These are phyloP conservation scores for Megastigmus dorsalis DNA, from an alignment of 2,888 invertebrate genomes.

Conservation along the genomic window DNA sequence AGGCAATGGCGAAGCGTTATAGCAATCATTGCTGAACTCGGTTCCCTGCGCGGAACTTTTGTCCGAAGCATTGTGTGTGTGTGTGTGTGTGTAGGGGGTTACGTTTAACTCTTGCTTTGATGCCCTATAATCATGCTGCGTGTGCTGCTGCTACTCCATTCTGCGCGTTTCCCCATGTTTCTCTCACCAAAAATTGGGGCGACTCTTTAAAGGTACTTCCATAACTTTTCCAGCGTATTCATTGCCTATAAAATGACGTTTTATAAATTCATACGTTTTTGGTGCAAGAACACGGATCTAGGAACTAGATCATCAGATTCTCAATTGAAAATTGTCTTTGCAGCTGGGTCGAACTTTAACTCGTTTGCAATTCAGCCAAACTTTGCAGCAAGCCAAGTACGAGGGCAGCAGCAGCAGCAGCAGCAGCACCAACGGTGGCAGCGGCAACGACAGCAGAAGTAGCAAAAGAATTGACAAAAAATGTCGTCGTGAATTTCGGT, in stretches of 20 bases:
- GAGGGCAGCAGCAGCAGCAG: no score
- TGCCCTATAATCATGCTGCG: not conserved
- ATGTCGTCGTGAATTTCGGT: not conserved
- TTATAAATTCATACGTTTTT: no score
- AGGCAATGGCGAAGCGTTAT: constrained; percentile 10
- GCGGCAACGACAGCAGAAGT: no score
- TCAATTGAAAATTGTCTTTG: constrained; percentile 8
- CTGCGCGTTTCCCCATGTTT: no score
- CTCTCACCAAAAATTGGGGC: no score
- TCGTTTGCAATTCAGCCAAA: constrained; percentile 29
- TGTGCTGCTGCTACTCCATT: no score
- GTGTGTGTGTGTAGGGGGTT: no score
- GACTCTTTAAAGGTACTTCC: no score
- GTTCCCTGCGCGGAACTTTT: constrained; percentile 15
- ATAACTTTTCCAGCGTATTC: no score
- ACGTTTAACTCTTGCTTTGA: not conserved
- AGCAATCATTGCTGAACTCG: constrained; percentile 35
- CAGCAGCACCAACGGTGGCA: no score
- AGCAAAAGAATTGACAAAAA: constrained; percentile 8
- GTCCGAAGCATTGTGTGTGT: constrained; percentile 11
- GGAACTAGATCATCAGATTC: constrained; percentile 12
- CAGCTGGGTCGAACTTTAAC: not conserved
- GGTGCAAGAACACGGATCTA: not conserved
- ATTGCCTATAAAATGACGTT: no score
- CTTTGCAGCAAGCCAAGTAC: constrained; percentile 4